phyloP scores from a whole-genome alignment of 2,888 invertebrate genomes.

The Nematopogon swammerdamellus region DNA sequence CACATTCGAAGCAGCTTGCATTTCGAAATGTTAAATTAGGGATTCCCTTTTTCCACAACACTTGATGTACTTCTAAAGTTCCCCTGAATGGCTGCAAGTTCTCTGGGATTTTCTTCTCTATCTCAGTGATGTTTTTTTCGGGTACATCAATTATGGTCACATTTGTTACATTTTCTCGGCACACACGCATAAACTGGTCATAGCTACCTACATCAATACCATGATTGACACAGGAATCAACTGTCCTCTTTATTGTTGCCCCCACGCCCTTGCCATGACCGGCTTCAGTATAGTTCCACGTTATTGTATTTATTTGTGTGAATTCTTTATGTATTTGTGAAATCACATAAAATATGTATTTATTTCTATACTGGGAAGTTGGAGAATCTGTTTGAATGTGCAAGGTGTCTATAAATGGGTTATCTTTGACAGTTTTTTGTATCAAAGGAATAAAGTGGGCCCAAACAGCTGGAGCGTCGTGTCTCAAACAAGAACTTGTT shows the following conservation, averaged over 20 bases:
- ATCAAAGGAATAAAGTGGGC: constrained; percentile 2
- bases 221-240: constrained; percentile 1
- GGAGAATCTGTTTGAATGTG: constrained; percentile 3
- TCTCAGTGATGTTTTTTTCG: constrained; percentile 2
- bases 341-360: constrained; percentile 4
- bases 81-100: constrained; percentile 4
- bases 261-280: constrained; percentile 2
- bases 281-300: constrained; percentile 1
- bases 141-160: constrained; percentile 4
- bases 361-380: constrained; percentile 4
- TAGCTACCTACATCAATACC: neutral
- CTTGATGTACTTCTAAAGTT: constrained; percentile 4
- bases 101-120: constrained; percentile 2
- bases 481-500: constrained; percentile 4
- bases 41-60: constrained; percentile 4
- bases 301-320: neutral
- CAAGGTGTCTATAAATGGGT: constrained; percentile 1
- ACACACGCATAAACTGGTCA: no score
- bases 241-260: constrained; percentile 1
- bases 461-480: constrained; percentile 5
- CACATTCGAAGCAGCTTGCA: constrained; percentile 3
- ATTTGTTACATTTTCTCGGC: neutral
- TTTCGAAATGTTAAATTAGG: constrained; percentile 2
- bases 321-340: no score
- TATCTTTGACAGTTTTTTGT: constrained; percentile 1